A percentile compares a stretch with the other conserved stretches of the same genome.
phyloP scores from a whole-genome alignment of 2,113 vertebrate genomes.

The Chinchilla lanigera region DNA sequence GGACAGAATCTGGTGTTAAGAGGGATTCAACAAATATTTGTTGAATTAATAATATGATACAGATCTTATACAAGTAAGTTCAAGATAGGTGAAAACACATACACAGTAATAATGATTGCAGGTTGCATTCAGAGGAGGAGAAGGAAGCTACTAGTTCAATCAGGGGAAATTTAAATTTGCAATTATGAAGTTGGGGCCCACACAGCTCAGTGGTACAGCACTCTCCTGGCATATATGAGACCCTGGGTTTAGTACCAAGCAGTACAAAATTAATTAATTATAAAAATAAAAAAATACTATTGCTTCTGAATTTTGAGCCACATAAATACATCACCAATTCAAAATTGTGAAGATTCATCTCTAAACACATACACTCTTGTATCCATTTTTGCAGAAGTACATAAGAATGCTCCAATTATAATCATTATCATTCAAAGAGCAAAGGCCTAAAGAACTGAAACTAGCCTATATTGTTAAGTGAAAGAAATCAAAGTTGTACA shows the following conservation, averaged over 20 bases:
- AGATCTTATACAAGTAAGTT: neutral
- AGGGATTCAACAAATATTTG: neutral
- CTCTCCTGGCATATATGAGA: neutral
- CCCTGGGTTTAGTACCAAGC: neutral
- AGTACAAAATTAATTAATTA: neutral
- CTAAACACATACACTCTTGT: neutral
- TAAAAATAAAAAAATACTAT: neutral
- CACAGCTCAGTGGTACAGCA: neutral
- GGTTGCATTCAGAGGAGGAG: neutral
- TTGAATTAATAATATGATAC: neutral
- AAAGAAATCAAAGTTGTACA: neutral
- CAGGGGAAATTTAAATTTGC: neutral
- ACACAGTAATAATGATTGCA: neutral
- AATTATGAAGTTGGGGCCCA: neutral
- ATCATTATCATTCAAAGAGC: neutral
- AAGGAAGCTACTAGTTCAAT: neutral
- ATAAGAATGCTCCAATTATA: neutral
- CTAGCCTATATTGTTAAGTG: neutral
- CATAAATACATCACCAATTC: neutral
- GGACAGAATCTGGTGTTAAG: neutral
- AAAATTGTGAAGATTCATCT: neutral
- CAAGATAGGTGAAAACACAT: slow-evolving; percentile 25
- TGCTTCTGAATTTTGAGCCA: slow-evolving; percentile 20
- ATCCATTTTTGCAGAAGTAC: neutral
- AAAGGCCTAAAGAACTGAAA: neutral